Evolutionary conservation across 1,140 invertebrate species (phyloP), one percentile per base, ranked within the genome.

Genomic region (Drosophila carrolli): DNA sequence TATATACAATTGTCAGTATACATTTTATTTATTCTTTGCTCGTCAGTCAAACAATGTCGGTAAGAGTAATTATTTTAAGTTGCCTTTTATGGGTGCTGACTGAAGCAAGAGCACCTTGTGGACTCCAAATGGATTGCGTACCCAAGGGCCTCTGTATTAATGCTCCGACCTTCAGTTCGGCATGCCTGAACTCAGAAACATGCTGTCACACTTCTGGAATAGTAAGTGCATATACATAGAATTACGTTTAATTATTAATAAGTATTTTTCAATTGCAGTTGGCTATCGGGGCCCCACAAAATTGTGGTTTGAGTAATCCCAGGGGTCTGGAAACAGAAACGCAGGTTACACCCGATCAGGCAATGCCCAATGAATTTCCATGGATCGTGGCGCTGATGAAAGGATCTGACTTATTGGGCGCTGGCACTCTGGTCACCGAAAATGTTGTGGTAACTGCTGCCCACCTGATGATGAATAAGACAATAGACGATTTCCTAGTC

Each of bases 401-500:
- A 3, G 0, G 1, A 0, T 3, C 1, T 0, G 1, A n/a, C 2
- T 40, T 61, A 4, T n/a, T 55, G 27, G 58, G 58, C 2, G 35
- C 35, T 9, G 58, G 58, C 9, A 38, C 48, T 13, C 35, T 61
- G 35, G 23, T 61, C 23, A 61, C 58, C 35, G 47, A 63, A 10
- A 68, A 63, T 5, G 32, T 43, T 0, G 65, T 63, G 2, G 29
- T 68, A 3, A 63, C 65, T 9, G 35, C n/a, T 13, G 37, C 47
- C 2, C 59, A 43, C 5, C 13, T 44, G 5, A 11, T 53, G n/a
- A 1, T 29, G 1, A 35, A 37, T 7, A 53, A 29, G 29, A 13
- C 38, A 4, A 4, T 5, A 13, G n/a, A 6, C 0, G 10, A 14
- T 2, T 35, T 68, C 4, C 3, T 9, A 4, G 41, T 70, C 6